phyloP scores from a whole-genome alignment of 2,113 vertebrate species.

The Eulemur macaco region DNA sequence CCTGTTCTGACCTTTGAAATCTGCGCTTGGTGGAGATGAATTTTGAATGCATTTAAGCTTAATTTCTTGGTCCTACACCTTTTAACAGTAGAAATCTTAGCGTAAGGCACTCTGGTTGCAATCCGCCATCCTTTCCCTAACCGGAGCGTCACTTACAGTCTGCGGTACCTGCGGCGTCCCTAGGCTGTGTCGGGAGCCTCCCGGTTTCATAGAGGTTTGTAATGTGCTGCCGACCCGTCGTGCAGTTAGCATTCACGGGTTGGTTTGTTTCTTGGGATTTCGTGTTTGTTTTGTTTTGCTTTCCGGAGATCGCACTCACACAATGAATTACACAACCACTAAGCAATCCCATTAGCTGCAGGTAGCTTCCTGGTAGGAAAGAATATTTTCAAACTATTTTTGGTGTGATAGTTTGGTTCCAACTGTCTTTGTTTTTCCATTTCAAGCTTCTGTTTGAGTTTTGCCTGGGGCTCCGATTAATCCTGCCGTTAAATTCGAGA shows the following conservation, averaged over 20 bases:
- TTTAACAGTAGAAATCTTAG: conserved; percentile 74
- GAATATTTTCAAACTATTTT: not conserved
- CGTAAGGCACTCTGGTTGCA: conserved; percentile 26
- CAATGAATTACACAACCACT: conserved; percentile 55
- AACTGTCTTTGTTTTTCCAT: not conserved
- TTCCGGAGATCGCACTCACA: not conserved
- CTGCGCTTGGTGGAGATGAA: conserved; percentile 87
- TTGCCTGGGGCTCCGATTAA: not conserved
- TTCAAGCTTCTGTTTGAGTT: not conserved
- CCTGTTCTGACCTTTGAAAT: conserved; percentile 86
- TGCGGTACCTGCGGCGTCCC: conserved; percentile 69
- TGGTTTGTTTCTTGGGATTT: conserved; percentile 79
- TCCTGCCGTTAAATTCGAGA: not conserved
- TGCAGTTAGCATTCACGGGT: conserved; percentile 64
- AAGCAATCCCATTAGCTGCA: not conserved
- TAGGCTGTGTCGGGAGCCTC: conserved; percentile 76
- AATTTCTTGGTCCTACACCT: conserved; percentile 73
- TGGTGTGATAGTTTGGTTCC: not conserved
- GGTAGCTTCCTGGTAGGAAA: conserved; percentile 44
- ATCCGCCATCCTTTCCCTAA: accelerated
- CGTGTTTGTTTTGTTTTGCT: conserved; percentile 63
- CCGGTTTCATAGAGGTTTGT: conserved; percentile 70
- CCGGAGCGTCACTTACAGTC: not conserved
- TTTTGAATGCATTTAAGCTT: conserved; percentile 86
- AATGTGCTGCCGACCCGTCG: conserved; percentile 59